Evolutionary conservation across 2,113 vertebrate species (phyloP), one percentile per base, ranked within the genome.

Genomic region (Trinectes maculatus): DNA sequence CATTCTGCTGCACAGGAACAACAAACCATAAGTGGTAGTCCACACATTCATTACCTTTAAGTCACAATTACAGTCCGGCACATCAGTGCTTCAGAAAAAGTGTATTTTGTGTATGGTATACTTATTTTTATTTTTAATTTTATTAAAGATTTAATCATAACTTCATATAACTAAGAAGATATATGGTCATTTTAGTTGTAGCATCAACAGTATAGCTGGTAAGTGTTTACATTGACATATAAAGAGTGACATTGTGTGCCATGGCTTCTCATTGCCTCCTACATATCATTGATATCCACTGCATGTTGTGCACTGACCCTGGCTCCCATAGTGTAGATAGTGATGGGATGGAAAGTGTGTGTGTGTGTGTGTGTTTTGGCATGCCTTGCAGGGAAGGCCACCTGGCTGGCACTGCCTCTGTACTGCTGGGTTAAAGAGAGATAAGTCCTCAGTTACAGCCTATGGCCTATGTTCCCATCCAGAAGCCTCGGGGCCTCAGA

Each of bases 401-500:
- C 86, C 85, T 87, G 87, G 68, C 78, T 69, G 79, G 86, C 82
- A 77, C 83, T 82, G 82, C 73, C 76, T 72, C 48, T 60, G 63
- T 67, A 21, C 54, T 55, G 48, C 77, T 4, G 71, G 71, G 63
- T 61, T 5, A 63, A 71, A 65, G 66, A 47, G 37, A 79, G 88
- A 91, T 91, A 89, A 91, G 78, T 61, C 81, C 74, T 70, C 67
- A 84, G 79, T 86, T 71, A 53, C 59, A 39, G 68, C 44, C 48
- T 75, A 66, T 84, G 53, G 68, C 44, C 48, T 75, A 66, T 84
- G 53, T 87, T 46, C 57, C 79, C 66, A 44, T 57, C 59, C 61
- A 57, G 52, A 72, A 53, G 31, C 83, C 72, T 63, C n/a, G 3
- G 67, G 74, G 57, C 61, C 52, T 9, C 31, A 56, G 44, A 66